Conservation (phyloP, 1,140 invertebrate species). For the Oncopodura yosiiana region DNA sequence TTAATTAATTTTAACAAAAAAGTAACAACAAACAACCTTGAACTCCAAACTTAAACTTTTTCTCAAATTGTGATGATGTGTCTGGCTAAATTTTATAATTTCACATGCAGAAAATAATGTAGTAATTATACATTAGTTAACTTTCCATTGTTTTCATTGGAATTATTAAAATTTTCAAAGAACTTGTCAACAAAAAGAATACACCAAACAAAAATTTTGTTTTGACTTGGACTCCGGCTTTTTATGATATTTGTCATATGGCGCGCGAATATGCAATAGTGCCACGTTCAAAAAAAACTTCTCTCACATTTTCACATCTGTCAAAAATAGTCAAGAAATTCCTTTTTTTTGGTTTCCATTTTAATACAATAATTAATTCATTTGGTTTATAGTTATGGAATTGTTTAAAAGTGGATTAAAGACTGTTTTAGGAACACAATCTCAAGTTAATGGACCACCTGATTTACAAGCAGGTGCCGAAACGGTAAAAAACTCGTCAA, state of each 20-base stretch:
- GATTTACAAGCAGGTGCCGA: slow-evolving; percentile 59
- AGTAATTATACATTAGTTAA: too few relatives aligned
- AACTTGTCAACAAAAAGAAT: not conserved
- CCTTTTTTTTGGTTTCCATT: not conserved
- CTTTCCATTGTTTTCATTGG: too few relatives aligned
- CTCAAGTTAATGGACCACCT: slow-evolving; percentile 44
- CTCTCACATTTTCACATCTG: too few relatives aligned
- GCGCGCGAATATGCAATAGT: not conserved
- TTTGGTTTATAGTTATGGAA: slow-evolving; percentile 69
- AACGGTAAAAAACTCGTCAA: slow-evolving; percentile 53
- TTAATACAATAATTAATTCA: not conserved
- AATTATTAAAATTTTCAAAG: not conserved
- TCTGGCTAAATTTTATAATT: not conserved
- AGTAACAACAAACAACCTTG: not conserved
- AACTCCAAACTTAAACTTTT: not conserved
- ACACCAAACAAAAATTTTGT: not conserved
- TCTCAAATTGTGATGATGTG: not conserved
- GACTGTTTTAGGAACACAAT: slow-evolving; percentile 73
- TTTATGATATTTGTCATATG: not conserved
- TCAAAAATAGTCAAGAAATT: not conserved
- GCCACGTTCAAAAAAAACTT: not conserved
- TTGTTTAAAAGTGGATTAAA: slow-evolving; percentile 77
- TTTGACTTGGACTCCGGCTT: not conserved
- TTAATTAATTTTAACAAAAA: not conserved
- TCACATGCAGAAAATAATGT: not conserved